Evolutionary conservation across 2,797 vertebrate species (phyloP).

Genomic region (Coccyzus lansbergi): DNA sequence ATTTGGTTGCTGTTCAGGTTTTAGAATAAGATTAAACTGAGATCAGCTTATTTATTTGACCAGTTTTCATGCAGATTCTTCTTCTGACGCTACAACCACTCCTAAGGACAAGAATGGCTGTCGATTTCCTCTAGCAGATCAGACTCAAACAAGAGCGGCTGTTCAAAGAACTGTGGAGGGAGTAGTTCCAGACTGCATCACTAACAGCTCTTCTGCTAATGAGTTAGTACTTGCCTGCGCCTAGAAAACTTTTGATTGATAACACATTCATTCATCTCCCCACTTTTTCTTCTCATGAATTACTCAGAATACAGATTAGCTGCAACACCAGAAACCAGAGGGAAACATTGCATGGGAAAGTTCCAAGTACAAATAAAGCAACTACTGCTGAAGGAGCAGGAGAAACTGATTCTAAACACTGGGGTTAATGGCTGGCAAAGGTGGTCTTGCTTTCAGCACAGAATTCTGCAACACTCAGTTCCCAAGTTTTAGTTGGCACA

Average conservation of each 20-base stretch:
- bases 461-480: background rate
- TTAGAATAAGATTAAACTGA: background rate
- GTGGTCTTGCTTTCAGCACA: background rate
- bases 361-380: background rate
- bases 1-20: background rate
- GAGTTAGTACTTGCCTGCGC: background rate
- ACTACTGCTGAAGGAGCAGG: background rate
- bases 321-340: background rate
- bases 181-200: background rate
- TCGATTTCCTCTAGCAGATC: background rate
- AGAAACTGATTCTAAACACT: background rate
- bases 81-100: background rate
- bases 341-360: background rate
- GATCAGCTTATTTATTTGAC: background rate
- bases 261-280: constrained; percentile 33
- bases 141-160: background rate
- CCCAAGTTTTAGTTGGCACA: background rate
- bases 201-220: background rate
- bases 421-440: background rate
- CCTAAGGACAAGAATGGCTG: background rate
- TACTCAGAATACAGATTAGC: constrained; percentile 29
- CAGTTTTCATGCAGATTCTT: background rate
- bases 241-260: constrained; percentile 39
- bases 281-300: background rate
- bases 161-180: background rate